These are phyloP conservation scores for Halcyon malimbica DNA, from an alignment of 2,113 vertebrate species.

Conservation along the genomic window DNA sequence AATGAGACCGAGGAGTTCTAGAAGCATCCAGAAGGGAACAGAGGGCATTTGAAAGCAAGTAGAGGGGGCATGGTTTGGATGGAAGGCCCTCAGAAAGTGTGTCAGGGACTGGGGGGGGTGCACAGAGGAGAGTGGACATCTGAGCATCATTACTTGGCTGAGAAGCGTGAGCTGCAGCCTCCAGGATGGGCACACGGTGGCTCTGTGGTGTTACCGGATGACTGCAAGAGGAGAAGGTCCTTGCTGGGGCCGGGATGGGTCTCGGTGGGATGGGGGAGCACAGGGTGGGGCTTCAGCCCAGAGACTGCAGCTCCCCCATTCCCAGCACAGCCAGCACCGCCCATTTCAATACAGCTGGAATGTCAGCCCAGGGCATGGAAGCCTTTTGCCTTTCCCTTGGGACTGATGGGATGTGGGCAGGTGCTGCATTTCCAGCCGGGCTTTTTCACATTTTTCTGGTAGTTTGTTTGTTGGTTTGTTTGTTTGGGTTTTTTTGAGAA, in stretches of 20 bases:
- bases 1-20: neutral
- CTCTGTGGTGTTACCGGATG: neutral
- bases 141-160: neutral
- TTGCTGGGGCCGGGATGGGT: too few species aligned
- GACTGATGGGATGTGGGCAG: neutral
- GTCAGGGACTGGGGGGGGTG: neutral
- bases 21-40: neutral
- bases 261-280: neutral
- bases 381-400: neutral
- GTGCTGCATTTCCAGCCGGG: neutral
- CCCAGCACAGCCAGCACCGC: neutral
- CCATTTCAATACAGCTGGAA: neutral
- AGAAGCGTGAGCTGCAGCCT: neutral
- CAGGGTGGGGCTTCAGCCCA: neutral
- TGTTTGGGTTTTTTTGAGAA: neutral
- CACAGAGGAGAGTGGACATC: neutral
- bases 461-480: neutral
- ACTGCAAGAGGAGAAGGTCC: neutral
- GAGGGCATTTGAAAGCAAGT: neutral
- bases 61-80: neutral
- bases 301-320: neutral
- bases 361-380: neutral
- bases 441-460: neutral
- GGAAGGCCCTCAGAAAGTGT: neutral
- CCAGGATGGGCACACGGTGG: neutral